Base-by-base conservation (phyloP, 2,113 vertebrate genomes). In the Psophia crepitans region DNA sequence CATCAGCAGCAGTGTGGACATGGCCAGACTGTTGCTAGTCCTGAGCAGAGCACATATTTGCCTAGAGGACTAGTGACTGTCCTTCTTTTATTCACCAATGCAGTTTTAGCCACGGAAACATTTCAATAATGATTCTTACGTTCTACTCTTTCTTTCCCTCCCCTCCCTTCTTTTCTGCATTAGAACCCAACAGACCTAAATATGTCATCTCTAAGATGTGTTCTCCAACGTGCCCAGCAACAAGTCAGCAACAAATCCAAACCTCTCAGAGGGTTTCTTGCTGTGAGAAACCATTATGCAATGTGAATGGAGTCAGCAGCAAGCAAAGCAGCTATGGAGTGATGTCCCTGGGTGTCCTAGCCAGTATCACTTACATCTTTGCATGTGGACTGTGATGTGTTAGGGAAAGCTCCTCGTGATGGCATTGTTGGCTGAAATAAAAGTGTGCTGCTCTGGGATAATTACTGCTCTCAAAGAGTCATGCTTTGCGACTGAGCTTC, bases 151-250 rank as follows among this genome's bases (percentile, higher is more conserved):
- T 54, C 14, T 54, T 12, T 17, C 4, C 28, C 28, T 16, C 2
- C 1, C 1, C 2, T n/a, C 9, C 4, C 2, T 20, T 35, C 26
- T 65, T 9, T 49, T 41, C 53, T 68, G 7, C 35, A 4, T 73
- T 37, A 97, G 96, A 96, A 9, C 91, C 91, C 57, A 79, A 89
- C 89, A 89, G 92, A 9, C 93, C 93, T 18, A 94, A 91, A 60
- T 96, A 96, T 1, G 0, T 95, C 48, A 95, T 96, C 77, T 96
- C 96, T 28, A 97, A 97, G 89, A 96, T 96, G 96, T 97, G 96
- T 0, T 96, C 96, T 82, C 65, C 93, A 76, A 82, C 6, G 0
- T 97, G 96, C 64, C 84, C 95, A 53, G 53, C 1, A 41, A 15
- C 8, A 21, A 76, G 5, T 15, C 93, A 96, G 73, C 95, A 94